phyloP scores from a whole-genome alignment of 1,140 invertebrate species.

The Temnothorax nylanderi region DNA sequence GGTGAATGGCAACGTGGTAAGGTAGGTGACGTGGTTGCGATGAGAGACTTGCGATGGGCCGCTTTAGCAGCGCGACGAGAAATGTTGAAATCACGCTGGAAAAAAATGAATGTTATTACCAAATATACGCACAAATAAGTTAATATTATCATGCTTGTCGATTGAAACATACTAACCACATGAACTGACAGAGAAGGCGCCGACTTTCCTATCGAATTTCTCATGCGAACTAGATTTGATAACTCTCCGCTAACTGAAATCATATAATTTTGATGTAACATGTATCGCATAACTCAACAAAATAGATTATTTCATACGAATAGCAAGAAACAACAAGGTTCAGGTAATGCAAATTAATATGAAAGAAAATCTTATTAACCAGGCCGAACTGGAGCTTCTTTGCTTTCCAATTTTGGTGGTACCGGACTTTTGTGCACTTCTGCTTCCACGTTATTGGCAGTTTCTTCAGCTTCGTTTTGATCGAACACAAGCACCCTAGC shows the following conservation, averaged over 20 bases:
- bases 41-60: conserved; percentile 89
- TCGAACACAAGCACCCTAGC: conserved; percentile 86
- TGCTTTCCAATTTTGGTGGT: conserved; percentile 79
- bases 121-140: conserved; percentile 4
- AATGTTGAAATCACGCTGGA: conserved; percentile 86
- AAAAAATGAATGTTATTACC: conserved; percentile 75
- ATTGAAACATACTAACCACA: conserved; percentile 87
- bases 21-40: conserved; percentile 90
- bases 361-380: conserved; percentile 71
- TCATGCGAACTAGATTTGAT: conserved; percentile 95
- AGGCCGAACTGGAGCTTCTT: conserved; percentile 82
- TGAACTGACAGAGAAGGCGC: conserved; percentile 94
- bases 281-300: not conserved
- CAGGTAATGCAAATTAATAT: not conserved
- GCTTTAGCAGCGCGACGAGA: conserved; percentile 85
- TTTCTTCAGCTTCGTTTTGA: conserved; percentile 79
- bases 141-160: not conserved
- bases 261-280: conserved; percentile 26
- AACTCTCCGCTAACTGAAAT: conserved; percentile 84
- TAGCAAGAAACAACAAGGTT: not conserved
- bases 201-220: conserved; percentile 95
- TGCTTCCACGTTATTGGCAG: conserved; percentile 70
- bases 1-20: conserved; percentile 94
- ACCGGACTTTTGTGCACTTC: conserved; percentile 72
- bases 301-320: not conserved